Base-by-base conservation (phyloP, 2,113 vertebrate genomes). In the Trematomus loennbergii region DNA sequence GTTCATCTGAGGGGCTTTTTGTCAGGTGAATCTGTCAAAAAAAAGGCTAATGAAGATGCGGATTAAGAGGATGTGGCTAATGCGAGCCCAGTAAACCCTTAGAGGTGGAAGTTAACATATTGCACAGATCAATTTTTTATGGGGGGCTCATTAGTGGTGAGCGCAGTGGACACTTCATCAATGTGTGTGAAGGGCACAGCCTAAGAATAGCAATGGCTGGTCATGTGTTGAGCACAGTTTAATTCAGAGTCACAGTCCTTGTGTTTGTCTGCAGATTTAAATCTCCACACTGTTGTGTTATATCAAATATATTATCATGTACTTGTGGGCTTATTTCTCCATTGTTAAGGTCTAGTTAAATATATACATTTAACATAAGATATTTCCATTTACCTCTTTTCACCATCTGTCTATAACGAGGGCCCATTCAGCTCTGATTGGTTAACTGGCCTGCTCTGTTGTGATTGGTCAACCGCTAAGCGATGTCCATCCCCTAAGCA, bases 51-150 rank as follows among this genome's bases (percentile, higher is more conserved):
- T 84, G 83, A 79, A 84, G 80, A 81, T 49, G 75, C 72, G 86
- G 85, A 91, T 89, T 75, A 76, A 84, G 74, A 71, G 52, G 63
- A 90, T 73, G 85, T 50, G 80, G 77, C 63, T 72, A 52, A 88
- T 72, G 62, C 49, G 8, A 74, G 75, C 61, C n/a, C 3, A 60
- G 64, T 58, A 65, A 73, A 79, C 50, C 84, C 75, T 65, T 20
- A 36, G 65, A 88, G 85, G 81, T 82, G 68, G 68, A 61, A 71
- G 79, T 75, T 62, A 91, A 89, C 85, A 75, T 85, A 80, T 71
- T 36, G 78, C 73, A 50, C 63, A 49, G 83, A 92, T 94, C 76
- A 78, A 88, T 90, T 91, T 92, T 91, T 91, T 71, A 93, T 90
- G 76, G 84, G 78, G 84, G 73, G 36, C 86, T 92, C 88, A 88